Evolutionary conservation across 2,888 invertebrate species (phyloP).

Genomic region (Chaitophorus viminalis): DNA sequence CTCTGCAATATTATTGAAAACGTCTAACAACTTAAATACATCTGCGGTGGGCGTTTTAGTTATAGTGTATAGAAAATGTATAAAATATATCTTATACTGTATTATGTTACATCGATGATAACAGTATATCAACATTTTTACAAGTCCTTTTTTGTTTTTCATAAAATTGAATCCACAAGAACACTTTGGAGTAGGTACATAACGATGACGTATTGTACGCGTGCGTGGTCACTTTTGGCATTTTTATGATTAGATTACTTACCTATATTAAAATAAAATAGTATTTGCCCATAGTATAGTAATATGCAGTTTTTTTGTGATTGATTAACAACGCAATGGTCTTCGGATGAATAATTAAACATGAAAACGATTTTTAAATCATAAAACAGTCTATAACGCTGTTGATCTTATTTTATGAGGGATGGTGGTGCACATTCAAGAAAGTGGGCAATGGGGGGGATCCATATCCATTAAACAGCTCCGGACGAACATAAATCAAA

Average conservation of each 20-base stretch:
- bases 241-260: too few species aligned
- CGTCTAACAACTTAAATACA: background rate
- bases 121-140: too few species aligned
- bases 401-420: background rate
- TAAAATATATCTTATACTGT: too few species aligned
- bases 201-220: too few species aligned
- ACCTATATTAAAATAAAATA: background rate
- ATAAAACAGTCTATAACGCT: background rate
- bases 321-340: background rate
- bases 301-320: background rate
- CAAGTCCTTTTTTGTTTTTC: too few species aligned
- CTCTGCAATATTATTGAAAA: too few species aligned
- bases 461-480: slow-evolving; percentile 21
- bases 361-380: background rate
- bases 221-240: background rate
- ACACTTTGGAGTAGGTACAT: too few species aligned
- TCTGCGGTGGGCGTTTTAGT: too few species aligned
- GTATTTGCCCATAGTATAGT: background rate
- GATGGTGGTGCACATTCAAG: background rate
- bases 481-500: slow-evolving; percentile 17
- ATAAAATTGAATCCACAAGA: too few species aligned
- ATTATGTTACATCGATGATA: too few species aligned
- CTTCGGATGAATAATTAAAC: slow-evolving; percentile 17
- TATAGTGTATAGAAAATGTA: too few species aligned
- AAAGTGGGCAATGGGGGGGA: background rate